phyloP scores from a whole-genome alignment of 1,140 invertebrate genomes.

The Ceratosolen solmsi region DNA sequence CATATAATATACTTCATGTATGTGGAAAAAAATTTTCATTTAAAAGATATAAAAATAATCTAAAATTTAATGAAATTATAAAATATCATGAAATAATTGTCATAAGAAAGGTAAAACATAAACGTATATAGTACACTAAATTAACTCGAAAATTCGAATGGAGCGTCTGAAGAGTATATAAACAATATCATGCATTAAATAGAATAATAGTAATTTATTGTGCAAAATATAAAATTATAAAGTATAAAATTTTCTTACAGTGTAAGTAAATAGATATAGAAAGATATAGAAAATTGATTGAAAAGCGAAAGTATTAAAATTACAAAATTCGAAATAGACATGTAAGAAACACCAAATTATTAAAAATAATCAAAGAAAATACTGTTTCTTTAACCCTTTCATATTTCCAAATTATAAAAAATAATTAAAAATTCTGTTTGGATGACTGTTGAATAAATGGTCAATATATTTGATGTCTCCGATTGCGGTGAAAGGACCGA shows the following conservation, averaged over 20 bases:
- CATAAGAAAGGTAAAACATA: background rate
- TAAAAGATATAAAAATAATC: background rate
- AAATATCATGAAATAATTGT: background rate
- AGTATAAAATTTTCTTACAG: background rate
- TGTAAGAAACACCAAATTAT: constrained; percentile 14
- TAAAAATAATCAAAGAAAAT: background rate
- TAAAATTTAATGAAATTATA: background rate
- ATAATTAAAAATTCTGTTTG: background rate
- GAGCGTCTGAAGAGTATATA: constrained; percentile 27
- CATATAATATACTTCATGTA: no score
- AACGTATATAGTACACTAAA: background rate
- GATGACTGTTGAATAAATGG: background rate
- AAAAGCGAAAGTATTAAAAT: background rate
- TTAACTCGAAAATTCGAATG: constrained; percentile 43
- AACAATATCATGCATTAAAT: constrained; percentile 32
- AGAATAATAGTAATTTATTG: background rate
- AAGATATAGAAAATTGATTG: background rate
- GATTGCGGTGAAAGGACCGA: no score
- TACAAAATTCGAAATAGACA: constrained; percentile 2
- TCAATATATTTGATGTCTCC: background rate
- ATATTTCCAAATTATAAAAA: background rate
- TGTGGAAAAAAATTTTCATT: no score
- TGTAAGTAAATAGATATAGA: background rate
- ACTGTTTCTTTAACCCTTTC: constrained; percentile 27
- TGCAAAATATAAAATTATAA: constrained; percentile 11